phyloP scores from a whole-genome alignment of 1,140 invertebrate genomes.

The Drosophila suzukii region DNA sequence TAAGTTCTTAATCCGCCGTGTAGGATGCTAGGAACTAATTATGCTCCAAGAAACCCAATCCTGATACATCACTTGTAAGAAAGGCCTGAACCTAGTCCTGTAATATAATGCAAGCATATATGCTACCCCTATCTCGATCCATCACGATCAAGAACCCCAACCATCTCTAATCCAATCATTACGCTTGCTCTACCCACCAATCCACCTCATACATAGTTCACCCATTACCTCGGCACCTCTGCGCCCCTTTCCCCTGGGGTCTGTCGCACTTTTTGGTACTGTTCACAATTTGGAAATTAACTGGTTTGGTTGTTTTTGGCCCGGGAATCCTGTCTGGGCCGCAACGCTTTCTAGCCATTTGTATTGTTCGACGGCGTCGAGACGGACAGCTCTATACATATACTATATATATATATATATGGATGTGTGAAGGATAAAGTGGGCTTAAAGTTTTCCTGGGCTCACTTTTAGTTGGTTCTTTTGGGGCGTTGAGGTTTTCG shows the following conservation, averaged over 20 bases:
- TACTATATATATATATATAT: background rate
- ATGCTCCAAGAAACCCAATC: too few species aligned
- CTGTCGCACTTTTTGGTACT: constrained; percentile 54
- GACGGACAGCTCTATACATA: constrained; percentile 42
- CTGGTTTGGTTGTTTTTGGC: constrained; percentile 66
- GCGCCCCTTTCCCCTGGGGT: constrained; percentile 15
- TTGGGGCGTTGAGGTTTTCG: constrained; percentile 42
- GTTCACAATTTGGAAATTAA: constrained; percentile 74
- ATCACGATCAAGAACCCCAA: constrained; percentile 9
- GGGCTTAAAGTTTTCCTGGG: constrained; percentile 61
- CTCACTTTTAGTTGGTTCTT: constrained; percentile 31
- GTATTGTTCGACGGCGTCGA: constrained; percentile 69
- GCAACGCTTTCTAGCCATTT: constrained; percentile 30
- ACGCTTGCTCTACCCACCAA: constrained; percentile 2
- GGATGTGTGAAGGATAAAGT: constrained; percentile 54
- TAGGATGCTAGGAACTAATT: too few species aligned
- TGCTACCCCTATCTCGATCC: background rate
- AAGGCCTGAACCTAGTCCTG: too few species aligned
- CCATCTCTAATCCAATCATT: constrained; percentile 24
- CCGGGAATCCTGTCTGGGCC: constrained; percentile 45
- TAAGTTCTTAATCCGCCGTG: too few species aligned
- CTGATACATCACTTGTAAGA: too few species aligned
- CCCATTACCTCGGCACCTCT: constrained; percentile 22
- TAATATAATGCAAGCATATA: too few species aligned
- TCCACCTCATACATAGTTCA: constrained; percentile 21